Evolutionary conservation across 1,140 invertebrate species (phyloP).

Genomic region (Euwallacea similis): DNA sequence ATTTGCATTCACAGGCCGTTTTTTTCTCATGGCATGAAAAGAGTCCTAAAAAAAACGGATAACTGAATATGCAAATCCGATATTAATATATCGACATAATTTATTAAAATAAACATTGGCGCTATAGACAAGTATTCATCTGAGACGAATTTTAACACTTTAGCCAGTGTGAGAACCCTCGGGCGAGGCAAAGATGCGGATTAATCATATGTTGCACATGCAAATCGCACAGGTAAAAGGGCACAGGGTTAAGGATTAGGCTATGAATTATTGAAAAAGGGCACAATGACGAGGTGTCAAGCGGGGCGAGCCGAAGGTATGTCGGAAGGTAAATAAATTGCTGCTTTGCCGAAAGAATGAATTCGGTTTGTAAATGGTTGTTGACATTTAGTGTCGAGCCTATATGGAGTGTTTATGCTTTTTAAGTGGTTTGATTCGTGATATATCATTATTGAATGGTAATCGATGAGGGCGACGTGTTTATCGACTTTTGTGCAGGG

Average conservation of each 20-base stretch:
- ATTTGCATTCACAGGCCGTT: neutral
- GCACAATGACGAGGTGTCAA: constrained; percentile 34
- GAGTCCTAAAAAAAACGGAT: constrained; percentile 1
- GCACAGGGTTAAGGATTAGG: constrained; percentile 33
- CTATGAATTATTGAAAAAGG: constrained; percentile 37
- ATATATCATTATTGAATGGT: constrained; percentile 17
- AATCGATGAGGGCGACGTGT: constrained; percentile 5
- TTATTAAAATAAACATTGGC: constrained; percentile 37
- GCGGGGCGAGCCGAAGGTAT: neutral
- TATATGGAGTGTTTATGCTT: constrained; percentile 34
- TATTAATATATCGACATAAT: constrained; percentile 23
- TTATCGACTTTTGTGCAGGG: neutral
- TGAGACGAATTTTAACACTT: constrained; percentile 38
- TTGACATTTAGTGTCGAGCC: constrained; percentile 34
- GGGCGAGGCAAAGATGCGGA: constrained; percentile 7
- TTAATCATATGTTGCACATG: constrained; percentile 33
- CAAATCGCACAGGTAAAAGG: constrained; percentile 36
- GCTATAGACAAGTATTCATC: constrained; percentile 35
- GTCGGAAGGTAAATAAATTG: constrained; percentile 34
- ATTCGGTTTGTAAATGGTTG: constrained; percentile 39
- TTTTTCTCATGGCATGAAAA: constrained; percentile 14
- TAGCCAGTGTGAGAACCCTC: constrained; percentile 32
- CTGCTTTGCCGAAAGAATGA: constrained; percentile 32
- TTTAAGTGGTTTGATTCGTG: constrained; percentile 31
- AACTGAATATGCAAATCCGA: constrained; percentile 22